Percentiles rank a stretch among this genome's conserved stretches.
Conservation (phyloP, 2,888 invertebrate genomes). For the Hylaea fasciaria region DNA sequence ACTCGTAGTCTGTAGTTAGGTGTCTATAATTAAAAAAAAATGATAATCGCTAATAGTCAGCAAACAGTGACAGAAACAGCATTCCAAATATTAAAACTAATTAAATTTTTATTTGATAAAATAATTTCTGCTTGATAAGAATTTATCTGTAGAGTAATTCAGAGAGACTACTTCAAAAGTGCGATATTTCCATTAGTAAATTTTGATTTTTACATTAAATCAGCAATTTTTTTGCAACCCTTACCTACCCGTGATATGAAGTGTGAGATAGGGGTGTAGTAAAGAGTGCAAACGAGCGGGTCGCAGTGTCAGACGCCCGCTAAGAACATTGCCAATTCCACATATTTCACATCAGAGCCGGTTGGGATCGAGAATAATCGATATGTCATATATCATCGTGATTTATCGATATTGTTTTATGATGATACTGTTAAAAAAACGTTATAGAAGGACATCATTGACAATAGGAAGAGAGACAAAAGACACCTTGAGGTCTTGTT, state of each 20-base stretch:
- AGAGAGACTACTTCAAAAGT: too few species aligned
- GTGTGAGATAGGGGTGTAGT: constrained; percentile 79
- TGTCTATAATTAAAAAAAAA: too few species aligned
- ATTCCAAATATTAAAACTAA: too few species aligned
- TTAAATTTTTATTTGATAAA: too few species aligned
- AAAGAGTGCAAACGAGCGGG: constrained; percentile 83
- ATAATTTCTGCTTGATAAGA: too few species aligned
- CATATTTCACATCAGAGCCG: constrained; percentile 58
- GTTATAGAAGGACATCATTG: not conserved
- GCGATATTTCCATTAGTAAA: too few species aligned
- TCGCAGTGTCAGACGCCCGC: constrained; percentile 71
- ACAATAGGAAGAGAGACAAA: not conserved
- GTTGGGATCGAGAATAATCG: constrained; percentile 42
- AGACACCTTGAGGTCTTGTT: not conserved
- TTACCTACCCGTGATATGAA: constrained; percentile 65
- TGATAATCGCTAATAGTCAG: too few species aligned
- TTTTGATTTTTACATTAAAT: not conserved
- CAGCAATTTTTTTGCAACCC: constrained; percentile 55
- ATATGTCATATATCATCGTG: constrained; percentile 45
- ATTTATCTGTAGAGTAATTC: too few species aligned
- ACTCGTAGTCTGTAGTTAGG: too few species aligned
- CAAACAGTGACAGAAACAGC: too few species aligned
- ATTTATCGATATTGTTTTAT: constrained; percentile 44
- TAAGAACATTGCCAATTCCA: constrained; percentile 74
- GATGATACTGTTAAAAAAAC: constrained; percentile 2